Conservation (phyloP, 2,888 invertebrate genomes). For the Magallana nippona region DNA sequence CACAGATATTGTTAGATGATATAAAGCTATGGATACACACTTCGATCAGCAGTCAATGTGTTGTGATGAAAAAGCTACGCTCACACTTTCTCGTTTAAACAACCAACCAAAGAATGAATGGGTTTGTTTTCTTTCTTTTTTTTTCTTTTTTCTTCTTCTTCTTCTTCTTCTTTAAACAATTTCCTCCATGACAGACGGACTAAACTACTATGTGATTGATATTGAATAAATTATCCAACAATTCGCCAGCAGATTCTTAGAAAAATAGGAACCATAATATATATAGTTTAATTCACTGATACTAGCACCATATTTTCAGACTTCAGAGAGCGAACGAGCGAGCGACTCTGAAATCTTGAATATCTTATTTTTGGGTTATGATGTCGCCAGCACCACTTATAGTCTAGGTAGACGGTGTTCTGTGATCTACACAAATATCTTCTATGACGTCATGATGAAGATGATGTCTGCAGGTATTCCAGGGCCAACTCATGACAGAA, state of each 20-base stretch:
- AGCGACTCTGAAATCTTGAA: neutral
- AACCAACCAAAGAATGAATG: no score
- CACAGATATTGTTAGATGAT: slow-evolving; percentile 28
- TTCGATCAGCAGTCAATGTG: neutral
- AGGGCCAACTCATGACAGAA: slow-evolving; percentile 80
- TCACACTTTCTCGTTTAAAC: neutral
- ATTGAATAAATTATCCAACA: neutral
- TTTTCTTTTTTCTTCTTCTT: no score
- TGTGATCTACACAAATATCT: neutral
- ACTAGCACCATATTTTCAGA: slow-evolving; percentile 16
- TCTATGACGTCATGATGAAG: slow-evolving; percentile 8
- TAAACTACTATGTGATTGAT: neutral
- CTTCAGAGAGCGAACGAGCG: neutral
- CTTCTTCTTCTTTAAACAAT: no score
- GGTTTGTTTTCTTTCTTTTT: no score
- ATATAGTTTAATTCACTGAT: neutral
- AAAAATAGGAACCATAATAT: slow-evolving; percentile 13
- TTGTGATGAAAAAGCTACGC: neutral
- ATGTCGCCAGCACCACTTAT: slow-evolving; percentile 16
- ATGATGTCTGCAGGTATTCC: slow-evolving; percentile 74
- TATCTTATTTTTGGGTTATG: neutral
- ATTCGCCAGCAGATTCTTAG: neutral
- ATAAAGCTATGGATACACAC: slow-evolving; percentile 1
- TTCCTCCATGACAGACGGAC: neutral
- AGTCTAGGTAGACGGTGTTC: neutral